Evolutionary conservation across 2,888 invertebrate genomes (phyloP).

Genomic region (Sphaeridia pumilis): DNA sequence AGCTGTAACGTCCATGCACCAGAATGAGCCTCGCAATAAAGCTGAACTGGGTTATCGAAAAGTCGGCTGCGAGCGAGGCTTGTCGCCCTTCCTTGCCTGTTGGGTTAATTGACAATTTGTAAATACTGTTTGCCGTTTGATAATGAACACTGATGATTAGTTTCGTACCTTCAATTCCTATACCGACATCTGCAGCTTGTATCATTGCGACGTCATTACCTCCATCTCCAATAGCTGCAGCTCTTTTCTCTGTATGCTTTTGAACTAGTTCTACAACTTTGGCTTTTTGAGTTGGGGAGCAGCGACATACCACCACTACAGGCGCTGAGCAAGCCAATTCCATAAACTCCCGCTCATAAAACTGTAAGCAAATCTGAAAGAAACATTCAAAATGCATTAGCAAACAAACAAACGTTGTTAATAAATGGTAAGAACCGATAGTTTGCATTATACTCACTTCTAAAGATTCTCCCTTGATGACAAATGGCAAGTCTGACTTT

Average conservation of each 20-base stretch:
- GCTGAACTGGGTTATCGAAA: slow-evolving; percentile 82
- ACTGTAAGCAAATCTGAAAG: slow-evolving; percentile 50
- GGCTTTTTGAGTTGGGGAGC: slow-evolving; percentile 61
- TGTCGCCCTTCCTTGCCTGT: slow-evolving; percentile 62
- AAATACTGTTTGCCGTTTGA: background rate
- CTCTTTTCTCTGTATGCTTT: slow-evolving; percentile 49
- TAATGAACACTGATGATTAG: background rate
- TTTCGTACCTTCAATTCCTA: slow-evolving; percentile 71
- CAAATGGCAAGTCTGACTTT: slow-evolving; percentile 51
- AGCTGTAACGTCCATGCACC: slow-evolving; percentile 84
- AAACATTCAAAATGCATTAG: background rate
- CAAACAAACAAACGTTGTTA: background rate
- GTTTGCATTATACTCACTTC: slow-evolving; percentile 41
- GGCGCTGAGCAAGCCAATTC: slow-evolving; percentile 60
- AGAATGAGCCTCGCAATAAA: slow-evolving; percentile 69
- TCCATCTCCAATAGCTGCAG: slow-evolving; percentile 53
- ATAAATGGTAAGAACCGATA: slow-evolving; percentile 1
- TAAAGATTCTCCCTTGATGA: slow-evolving; percentile 57
- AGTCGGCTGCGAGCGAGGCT: slow-evolving; percentile 94
- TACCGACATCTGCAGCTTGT: slow-evolving; percentile 47
- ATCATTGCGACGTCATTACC: slow-evolving; percentile 58
- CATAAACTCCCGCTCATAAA: slow-evolving; percentile 60
- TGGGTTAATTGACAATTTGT: slow-evolving; percentile 1
- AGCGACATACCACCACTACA: slow-evolving; percentile 62
- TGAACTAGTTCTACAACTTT: slow-evolving; percentile 56